Evolutionary conservation across 2,888 invertebrate species (phyloP), one percentile per base, ranked within the genome.

Genomic region (Acholoe squamosa): DNA sequence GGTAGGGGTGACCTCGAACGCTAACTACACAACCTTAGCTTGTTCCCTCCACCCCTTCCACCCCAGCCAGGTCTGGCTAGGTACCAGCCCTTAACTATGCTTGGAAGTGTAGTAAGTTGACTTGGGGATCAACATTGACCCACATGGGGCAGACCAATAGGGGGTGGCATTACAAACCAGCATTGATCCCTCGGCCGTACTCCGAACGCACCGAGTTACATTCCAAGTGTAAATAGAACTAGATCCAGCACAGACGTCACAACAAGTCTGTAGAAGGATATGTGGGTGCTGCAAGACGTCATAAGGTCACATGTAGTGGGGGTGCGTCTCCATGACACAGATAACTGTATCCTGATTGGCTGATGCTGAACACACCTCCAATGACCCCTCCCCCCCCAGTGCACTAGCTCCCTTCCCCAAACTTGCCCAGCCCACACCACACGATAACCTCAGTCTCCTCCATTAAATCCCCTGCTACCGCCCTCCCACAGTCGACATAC

Each of bases 321-420:
- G 61, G 61, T 19, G 61, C 61, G 61, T 61, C 61, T 61, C 22
- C 19, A 14, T 61, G 61, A 61, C 61, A 19, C n/a, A 61, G 3
- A 61, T n/a, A 61, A 19, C 19, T n/a, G 61, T 3, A 7, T n/a
- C n/a, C 61, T 61, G 61, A 61, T 61, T 61, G 61, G 61, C 61
- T 61, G 61, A 61, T 7, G n/a, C 61, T 3, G 61, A 61, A 61
- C 61, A 61, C 61, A 61, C 61, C 61, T 61, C 61, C n/a, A n/a
- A 19, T 54, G 10, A 19, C 10, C 54, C 10, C 19, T 54, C 61
- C 61, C 3, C 1, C 22, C 61, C 3, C 1, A 19, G n/a, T 61
- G 61, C 61, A 61, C 61, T n/a, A 14, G n/a, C n/a, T 43, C 43
- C 10, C 61, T 1, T 61, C n/a, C 61, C 61, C 5, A 19, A 12